phyloP scores from a whole-genome alignment of 2,888 invertebrate species.

The Pandemis heparana region DNA sequence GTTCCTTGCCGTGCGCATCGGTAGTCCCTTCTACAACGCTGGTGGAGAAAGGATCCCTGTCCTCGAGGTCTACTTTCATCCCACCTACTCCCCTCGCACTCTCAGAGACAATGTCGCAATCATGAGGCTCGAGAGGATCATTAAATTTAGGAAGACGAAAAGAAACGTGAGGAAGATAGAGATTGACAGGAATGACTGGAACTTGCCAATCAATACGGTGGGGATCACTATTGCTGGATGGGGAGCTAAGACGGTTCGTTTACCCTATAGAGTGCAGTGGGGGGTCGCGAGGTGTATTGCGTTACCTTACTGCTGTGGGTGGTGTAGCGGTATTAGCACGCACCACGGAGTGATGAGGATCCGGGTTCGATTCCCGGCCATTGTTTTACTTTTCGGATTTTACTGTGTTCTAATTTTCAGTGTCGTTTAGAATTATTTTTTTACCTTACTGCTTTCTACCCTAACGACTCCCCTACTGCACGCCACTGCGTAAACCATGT shows the following conservation, averaged over 20 bases:
- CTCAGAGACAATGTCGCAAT: conserved; percentile 68
- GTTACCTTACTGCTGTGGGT: too few species aligned
- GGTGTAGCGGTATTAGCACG: too few species aligned
- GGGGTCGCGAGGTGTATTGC: too few species aligned
- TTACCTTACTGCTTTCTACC: too few species aligned
- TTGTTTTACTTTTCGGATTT: too few species aligned
- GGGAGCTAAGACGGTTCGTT: conserved; percentile 71
- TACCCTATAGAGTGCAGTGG: too few species aligned
- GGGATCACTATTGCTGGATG: conserved; percentile 71
- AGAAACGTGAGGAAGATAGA: conserved; percentile 63
- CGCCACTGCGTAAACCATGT: too few species aligned
- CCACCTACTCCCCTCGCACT: conserved; percentile 64
- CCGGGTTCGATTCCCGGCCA: too few species aligned
- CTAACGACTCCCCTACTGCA: too few species aligned
- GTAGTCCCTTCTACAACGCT: conserved; percentile 63
- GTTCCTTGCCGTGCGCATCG: conserved; percentile 70
- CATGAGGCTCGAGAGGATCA: conserved; percentile 58
- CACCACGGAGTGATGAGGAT: too few species aligned
- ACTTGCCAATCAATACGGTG: conserved; percentile 56
- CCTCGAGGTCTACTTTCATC: conserved; percentile 72
- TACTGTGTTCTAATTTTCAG: too few species aligned
- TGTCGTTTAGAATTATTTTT: too few species aligned
- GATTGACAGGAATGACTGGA: conserved; percentile 55
- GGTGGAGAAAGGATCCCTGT: conserved; percentile 67
- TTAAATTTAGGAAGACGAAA: conserved; percentile 54